Conservation (phyloP, 1,140 invertebrate genomes). For the Sinella curviseta region DNA sequence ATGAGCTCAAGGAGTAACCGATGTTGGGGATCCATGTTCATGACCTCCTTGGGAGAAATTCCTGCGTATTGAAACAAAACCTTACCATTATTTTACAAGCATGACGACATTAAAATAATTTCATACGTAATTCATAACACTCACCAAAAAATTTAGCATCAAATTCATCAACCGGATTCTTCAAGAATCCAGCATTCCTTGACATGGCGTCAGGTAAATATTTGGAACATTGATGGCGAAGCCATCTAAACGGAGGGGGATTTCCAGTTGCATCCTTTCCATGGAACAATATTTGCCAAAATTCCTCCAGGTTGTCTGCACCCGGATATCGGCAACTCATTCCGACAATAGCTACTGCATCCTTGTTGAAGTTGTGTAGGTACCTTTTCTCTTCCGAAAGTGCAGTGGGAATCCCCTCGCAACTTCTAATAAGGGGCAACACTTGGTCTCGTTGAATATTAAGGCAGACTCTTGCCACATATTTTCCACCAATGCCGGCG, state of each 20-base stretch:
- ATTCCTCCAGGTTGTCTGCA: neutral
- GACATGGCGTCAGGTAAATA: neutral
- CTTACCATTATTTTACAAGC: neutral
- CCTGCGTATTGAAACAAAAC: neutral
- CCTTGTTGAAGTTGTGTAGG: neutral
- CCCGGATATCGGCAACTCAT: neutral
- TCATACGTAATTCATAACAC: no score
- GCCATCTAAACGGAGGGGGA: neutral
- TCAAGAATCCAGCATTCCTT: neutral
- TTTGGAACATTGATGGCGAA: neutral
- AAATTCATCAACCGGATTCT: conserved; percentile 53
- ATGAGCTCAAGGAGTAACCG: conserved; percentile 58
- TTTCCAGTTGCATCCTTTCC: neutral
- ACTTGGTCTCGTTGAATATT: neutral
- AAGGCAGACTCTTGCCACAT: neutral
- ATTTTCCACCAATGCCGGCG: neutral
- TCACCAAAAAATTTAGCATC: conserved; percentile 61
- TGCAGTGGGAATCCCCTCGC: neutral
- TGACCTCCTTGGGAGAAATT: conserved; percentile 58
- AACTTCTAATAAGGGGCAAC: neutral
- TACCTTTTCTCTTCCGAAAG: neutral
- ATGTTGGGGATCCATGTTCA: conserved; percentile 59
- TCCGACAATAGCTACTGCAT: neutral
- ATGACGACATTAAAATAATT: no score
- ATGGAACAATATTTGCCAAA: neutral